Evolutionary conservation across 2,888 invertebrate species (phyloP).

Genomic region (Acrobasis repandana): DNA sequence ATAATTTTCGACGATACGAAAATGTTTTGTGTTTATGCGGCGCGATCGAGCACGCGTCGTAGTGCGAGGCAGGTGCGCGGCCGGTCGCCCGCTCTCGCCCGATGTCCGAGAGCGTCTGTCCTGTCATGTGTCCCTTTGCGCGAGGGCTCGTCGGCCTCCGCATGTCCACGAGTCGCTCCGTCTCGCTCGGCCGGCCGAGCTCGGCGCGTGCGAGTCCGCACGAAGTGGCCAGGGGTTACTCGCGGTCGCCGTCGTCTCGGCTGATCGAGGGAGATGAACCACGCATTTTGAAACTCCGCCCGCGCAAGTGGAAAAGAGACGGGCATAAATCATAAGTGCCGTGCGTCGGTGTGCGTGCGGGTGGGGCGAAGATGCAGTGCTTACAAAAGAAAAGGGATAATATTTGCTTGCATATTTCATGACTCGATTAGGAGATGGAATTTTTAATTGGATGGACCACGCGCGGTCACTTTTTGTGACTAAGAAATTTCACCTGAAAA

Average conservation of each 20-base stretch:
- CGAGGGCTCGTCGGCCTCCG: conserved; percentile 79
- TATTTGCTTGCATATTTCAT: conserved; percentile 83
- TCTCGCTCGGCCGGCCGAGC: conserved; percentile 79
- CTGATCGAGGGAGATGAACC: conserved; percentile 68
- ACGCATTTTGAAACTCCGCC: conserved; percentile 46
- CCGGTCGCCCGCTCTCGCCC: conserved; percentile 82
- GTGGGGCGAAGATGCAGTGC: conserved; percentile 81
- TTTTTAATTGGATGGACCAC: conserved; percentile 81
- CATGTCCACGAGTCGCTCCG: conserved; percentile 74
- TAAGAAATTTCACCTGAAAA: conserved; percentile 6
- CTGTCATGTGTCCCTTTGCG: conserved; percentile 82
- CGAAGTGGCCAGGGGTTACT: conserved; percentile 83
- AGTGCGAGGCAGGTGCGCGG: conserved; percentile 75
- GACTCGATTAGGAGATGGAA: conserved; percentile 83
- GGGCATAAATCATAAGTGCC: conserved; percentile 69
- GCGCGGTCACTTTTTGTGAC: conserved; percentile 65
- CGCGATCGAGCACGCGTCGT: conserved; percentile 73
- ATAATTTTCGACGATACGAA: conserved; percentile 36
- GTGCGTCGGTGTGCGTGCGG: conserved; percentile 82
- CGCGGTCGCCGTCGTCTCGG: conserved; percentile 80
- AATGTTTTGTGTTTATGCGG: conserved; percentile 65
- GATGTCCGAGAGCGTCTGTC: conserved; percentile 84
- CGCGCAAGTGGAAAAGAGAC: conserved; percentile 61
- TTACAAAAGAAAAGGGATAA: conserved; percentile 83
- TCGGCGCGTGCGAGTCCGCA: conserved; percentile 80